These are phyloP conservation scores for Eledona agricola DNA, from an alignment of 2,888 invertebrate species.

Conservation along the genomic window DNA sequence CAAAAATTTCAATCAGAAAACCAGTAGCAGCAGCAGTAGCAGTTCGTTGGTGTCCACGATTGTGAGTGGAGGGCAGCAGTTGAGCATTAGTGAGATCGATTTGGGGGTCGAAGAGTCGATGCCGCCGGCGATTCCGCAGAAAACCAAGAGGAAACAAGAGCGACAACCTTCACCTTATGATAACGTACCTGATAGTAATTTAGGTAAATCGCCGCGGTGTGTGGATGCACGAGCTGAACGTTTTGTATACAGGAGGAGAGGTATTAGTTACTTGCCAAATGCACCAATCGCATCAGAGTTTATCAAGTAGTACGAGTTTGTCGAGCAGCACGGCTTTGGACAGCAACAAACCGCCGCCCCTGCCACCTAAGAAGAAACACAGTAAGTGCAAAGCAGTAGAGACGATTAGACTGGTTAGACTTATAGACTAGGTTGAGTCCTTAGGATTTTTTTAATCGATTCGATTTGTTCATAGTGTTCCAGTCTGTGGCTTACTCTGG, in stretches of 20 bases:
- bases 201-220: conserved; percentile 42
- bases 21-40: conserved; percentile 47
- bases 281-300: conserved; percentile 60
- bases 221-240: no score
- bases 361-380: conserved; percentile 93
- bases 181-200: conserved; percentile 66
- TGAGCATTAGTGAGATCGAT: conserved; percentile 37
- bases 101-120: conserved; percentile 44
- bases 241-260: conserved; percentile 52
- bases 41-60: conserved; percentile 46
- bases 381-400: conserved; percentile 74
- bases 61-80: conserved; percentile 18
- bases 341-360: conserved; percentile 83
- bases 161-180: conserved; percentile 76
- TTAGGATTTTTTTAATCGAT: no score
- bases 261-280: conserved; percentile 60
- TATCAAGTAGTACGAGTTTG: conserved; percentile 41
- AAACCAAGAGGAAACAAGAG: conserved; percentile 67
- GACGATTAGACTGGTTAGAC: conserved; percentile 14
- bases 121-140: conserved; percentile 73
- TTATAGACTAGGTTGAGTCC: no score
- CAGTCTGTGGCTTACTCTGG: conserved; percentile 96
- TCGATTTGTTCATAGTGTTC: conserved; percentile 76
- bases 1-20: conserved; percentile 39
- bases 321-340: conserved; percentile 58